phyloP scores from a whole-genome alignment of 1,140 invertebrate genomes.

The Lasaia peninsularis region DNA sequence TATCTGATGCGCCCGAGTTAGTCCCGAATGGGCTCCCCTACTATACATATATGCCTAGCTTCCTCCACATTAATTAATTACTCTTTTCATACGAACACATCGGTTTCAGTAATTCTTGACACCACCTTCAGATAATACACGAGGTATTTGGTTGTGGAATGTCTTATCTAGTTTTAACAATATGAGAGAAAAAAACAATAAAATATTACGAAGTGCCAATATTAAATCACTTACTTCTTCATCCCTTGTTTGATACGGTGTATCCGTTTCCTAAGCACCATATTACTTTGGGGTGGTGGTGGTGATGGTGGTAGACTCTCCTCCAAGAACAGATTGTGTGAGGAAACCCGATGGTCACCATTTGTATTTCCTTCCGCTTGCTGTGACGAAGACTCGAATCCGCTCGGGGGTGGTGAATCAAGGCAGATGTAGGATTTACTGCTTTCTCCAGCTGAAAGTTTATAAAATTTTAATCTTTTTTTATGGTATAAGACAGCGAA shows the following conservation, averaged over 20 bases:
- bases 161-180: background rate
- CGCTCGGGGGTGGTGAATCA: constrained; percentile 78
- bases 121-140: no score
- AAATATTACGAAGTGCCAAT: background rate
- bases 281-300: constrained; percentile 87
- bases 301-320: constrained; percentile 78
- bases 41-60: no score
- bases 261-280: constrained; percentile 90
- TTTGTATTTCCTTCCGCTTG: constrained; percentile 52
- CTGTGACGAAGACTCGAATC: constrained; percentile 66
- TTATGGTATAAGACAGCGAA: no score
- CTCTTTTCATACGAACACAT: no score
- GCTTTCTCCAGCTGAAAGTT: constrained; percentile 77
- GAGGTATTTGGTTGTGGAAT: no score
- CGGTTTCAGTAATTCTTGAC: no score
- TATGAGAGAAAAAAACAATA: no score
- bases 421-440: constrained; percentile 82
- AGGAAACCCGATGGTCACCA: constrained; percentile 64
- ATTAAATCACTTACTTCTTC: constrained; percentile 80
- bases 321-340: constrained; percentile 70
- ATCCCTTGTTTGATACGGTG: constrained; percentile 92
- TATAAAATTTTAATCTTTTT: no score
- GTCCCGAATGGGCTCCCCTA: no score
- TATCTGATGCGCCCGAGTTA: no score
- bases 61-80: no score